Base-by-base conservation (phyloP, 2,113 vertebrate species). In the Trematomus loennbergii region DNA sequence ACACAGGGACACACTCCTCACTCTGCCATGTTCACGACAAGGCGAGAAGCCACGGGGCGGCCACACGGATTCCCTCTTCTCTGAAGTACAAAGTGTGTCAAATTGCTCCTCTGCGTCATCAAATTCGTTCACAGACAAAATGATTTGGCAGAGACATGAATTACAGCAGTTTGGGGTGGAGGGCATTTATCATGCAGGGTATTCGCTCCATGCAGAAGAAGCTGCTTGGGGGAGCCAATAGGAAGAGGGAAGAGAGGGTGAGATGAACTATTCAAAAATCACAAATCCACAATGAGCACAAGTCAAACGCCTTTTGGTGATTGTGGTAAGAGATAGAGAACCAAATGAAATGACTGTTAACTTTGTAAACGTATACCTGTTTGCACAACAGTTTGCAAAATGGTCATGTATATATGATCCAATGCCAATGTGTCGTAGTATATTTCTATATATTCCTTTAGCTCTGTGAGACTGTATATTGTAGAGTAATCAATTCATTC, bases 41-140 rank as follows among this genome's bases (percentile, higher is more conserved):
- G 87, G 65, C 81, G 73, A 33, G 62, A 88, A 76, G 84, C 74
- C 62, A 76, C 7, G 5, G 54, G 63, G 62, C 20, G 55, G 18
- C 2, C 6, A 78, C 12, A 53, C n/a, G 11, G 43, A 72, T 65
- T 67, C 29, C 29, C 78, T 81, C 66, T 3, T 74, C 58, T 75
- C 54, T 76, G 33, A 81, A 58, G 61, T 68, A 62, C 43, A 75
- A 73, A 70, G 45, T 62, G 66, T 33, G 22, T 58, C 58, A 74
- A 77, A 75, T 72, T 33, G 69, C 22, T 66, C 36, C 66, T 36
- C 59, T 50, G 58, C 1, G 16, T 78, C 58, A 78, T 60, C 20
- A n/a, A 59, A 22, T 57, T 73, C 52, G 55, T 67, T 72, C 13
- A 75, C 66, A 49, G 60, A 61, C 15, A n/a, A 59, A 69, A 66